Percentiles rank a stretch among this genome's conserved stretches.
These are phyloP conservation scores for Halcyon malimbica DNA, from an alignment of 2,113 vertebrate species.

Conservation along the genomic window DNA sequence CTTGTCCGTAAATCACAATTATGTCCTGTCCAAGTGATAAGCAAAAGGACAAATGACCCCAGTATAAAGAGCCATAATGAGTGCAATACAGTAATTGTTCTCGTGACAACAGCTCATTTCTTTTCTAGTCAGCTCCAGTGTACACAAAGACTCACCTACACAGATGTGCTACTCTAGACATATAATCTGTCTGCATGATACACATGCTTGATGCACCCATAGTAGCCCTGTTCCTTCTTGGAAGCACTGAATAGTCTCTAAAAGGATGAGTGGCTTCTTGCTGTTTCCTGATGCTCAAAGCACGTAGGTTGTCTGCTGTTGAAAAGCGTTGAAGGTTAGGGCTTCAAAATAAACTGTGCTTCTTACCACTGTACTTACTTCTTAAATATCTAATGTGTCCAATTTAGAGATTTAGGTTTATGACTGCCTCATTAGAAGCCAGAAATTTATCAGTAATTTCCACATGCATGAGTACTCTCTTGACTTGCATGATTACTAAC, in stretches of 20 bases:
- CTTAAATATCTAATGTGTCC: background rate
- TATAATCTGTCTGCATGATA: background rate
- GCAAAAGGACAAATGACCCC: background rate
- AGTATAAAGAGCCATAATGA: background rate
- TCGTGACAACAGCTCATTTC: background rate
- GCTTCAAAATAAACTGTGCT: background rate
- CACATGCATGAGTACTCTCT: background rate
- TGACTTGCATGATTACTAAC: background rate
- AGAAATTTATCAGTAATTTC: background rate
- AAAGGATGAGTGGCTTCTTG: background rate
- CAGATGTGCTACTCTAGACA: background rate
- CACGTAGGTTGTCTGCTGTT: background rate
- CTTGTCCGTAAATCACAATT: background rate
- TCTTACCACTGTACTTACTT: background rate
- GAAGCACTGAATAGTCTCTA: background rate
- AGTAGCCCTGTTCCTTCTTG: background rate
- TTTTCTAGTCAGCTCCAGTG: background rate
- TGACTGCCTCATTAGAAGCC: background rate
- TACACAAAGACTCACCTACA: background rate
- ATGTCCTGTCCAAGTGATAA: background rate
- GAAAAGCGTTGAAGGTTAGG: background rate
- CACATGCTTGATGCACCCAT: background rate
- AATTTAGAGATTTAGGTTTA: background rate
- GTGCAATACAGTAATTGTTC: background rate
- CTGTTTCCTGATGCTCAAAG: background rate